Percentiles rank a stretch among this genome's conserved stretches.
These are phyloP conservation scores for Bombus haemorrhoidalis DNA, from an alignment of 1,140 invertebrate species.

Conservation along the genomic window DNA sequence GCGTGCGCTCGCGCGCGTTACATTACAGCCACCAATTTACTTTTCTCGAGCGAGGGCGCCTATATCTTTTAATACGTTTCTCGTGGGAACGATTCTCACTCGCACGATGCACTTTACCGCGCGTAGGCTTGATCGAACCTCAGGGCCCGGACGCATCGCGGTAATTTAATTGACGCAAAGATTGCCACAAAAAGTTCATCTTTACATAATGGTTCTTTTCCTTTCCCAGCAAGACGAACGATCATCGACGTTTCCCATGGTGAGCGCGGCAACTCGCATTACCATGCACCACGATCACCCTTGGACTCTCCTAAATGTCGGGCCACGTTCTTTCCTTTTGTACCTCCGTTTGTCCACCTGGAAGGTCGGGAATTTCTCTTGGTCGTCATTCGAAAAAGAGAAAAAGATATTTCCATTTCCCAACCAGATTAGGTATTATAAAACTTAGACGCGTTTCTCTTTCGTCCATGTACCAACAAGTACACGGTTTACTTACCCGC, in stretches of 20 bases:
- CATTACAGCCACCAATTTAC: slow-evolving; percentile 46
- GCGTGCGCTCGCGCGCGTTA: slow-evolving; percentile 6
- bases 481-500: too few species aligned
- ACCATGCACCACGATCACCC: not conserved
- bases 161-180: slow-evolving; percentile 73
- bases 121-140: slow-evolving; percentile 58
- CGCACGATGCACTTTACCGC: slow-evolving; percentile 53
- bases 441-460: slow-evolving; percentile 1
- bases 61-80: slow-evolving; percentile 54
- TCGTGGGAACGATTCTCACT: slow-evolving; percentile 66
- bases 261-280: slow-evolving; percentile 18
- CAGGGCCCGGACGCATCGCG: slow-evolving; percentile 61
- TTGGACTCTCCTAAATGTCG: not conserved
- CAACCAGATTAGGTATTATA: not conserved
- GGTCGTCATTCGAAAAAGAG: not conserved
- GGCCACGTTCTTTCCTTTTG: not conserved
- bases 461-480: not conserved
- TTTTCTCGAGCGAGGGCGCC: slow-evolving; percentile 38
- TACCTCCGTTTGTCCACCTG: not conserved
- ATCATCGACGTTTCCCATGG: slow-evolving; percentile 61
- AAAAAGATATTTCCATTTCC: not conserved
- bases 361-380: not conserved
- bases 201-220: slow-evolving; percentile 74
- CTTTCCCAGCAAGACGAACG: slow-evolving; percentile 66
- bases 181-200: slow-evolving; percentile 68